Evolutionary conservation across 1,140 invertebrate species (phyloP).

Genomic region (Apis florea): DNA sequence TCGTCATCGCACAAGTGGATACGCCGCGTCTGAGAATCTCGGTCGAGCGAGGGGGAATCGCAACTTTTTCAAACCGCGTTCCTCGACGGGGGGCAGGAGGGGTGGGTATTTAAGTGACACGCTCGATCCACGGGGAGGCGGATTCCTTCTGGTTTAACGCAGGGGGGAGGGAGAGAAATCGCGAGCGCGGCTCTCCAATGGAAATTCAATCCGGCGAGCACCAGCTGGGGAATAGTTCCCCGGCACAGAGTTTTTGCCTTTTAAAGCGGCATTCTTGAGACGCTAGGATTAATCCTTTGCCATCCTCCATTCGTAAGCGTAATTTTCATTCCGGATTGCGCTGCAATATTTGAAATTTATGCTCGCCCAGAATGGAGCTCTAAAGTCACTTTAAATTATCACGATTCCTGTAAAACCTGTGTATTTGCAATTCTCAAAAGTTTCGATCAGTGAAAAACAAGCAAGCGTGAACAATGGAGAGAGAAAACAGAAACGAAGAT

Average conservation of each 20-base stretch:
- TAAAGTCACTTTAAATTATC: too few species aligned
- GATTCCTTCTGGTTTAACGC: neutral
- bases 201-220: constrained; percentile 9
- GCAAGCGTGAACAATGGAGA: too few species aligned
- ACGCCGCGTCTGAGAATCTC: neutral
- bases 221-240: neutral
- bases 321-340: neutral
- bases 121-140: neutral
- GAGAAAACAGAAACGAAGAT: too few species aligned
- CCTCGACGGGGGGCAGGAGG: too few species aligned
- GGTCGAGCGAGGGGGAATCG: neutral
- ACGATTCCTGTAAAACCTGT: too few species aligned
- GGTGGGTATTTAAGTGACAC: constrained; percentile 12
- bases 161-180: neutral
- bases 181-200: neutral
- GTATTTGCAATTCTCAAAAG: too few species aligned
- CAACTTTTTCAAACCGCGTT: constrained; percentile 1
- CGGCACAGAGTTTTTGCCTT: neutral
- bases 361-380: neutral
- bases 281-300: constrained; percentile 1
- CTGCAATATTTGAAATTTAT: neutral
- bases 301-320: neutral
- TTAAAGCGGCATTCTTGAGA: neutral
- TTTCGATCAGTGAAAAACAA: too few species aligned
- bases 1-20: neutral